Base-by-base conservation (phyloP, 2,888 invertebrate genomes). In the Ectropis crepuscularia region DNA sequence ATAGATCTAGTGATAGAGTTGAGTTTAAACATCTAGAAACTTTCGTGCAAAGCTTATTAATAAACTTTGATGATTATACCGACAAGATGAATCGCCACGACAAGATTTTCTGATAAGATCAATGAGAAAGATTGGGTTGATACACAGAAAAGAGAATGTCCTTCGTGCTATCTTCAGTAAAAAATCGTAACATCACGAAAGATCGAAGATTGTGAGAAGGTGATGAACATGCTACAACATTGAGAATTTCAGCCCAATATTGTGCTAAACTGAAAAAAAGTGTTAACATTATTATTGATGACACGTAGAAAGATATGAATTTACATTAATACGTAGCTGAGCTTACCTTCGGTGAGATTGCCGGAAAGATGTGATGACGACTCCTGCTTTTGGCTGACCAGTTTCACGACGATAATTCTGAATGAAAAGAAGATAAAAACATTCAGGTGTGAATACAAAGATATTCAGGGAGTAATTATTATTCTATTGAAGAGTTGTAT, bases 341-440 rank as follows among this genome's bases (percentile, higher is more conserved):
- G 69, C 64, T 81, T 89, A 97, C 97, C 98, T 96, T 84, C 98
- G 90, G 78, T 97, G 97, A 10, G 98, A 97, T 81, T 97, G 96
- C 54, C 98, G 92, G 77, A 96, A 97, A 4, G 98, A 98, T 2
- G 98, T 98, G 61, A 98, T 97, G 57, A 98, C 98, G 6, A 98
- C 97, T 0, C 98, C 98, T 2, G 97, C 97, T 86, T 96, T 96
- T 70, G 93, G 90, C 70, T 93, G 93, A 43, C 86, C 86, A 10
- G 91, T 89, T 72, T 93, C 93, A 0, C 93, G 88, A 6, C 93
- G 90, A 63, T 91, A 93, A 49, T 88, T 92, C 93, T 93, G 16
- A 28, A 28, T 28, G 16, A 28, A 28, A 28, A 28, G 16, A 28
- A 28, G 16, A 28, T 28, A 28, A 28, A n/a, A 28, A 28, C 16